A percentile compares a stretch with the other conserved stretches of the same genome.
Conservation (phyloP, 2,797 vertebrate genomes). For the Enteromius radiatus region DNA sequence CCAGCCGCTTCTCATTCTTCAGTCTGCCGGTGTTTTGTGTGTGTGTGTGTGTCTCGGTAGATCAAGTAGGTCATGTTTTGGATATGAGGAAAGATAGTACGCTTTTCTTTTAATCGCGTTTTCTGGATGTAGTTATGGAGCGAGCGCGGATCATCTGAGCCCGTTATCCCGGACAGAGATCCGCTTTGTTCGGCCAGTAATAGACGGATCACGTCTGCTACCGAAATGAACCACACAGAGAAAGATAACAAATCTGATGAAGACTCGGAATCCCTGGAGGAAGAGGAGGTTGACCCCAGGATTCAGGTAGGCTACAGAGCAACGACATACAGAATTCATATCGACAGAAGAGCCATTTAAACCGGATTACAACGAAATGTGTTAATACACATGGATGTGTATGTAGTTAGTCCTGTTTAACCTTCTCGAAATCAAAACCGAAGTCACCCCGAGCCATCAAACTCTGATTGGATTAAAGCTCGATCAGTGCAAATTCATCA, state of each 20-base stretch:
- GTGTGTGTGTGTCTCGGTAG: neutral
- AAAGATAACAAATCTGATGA: conserved; percentile 71
- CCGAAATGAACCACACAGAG: conserved; percentile 74
- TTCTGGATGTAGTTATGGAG: neutral
- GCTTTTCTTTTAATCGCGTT: neutral
- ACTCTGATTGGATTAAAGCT: neutral
- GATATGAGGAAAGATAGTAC: neutral
- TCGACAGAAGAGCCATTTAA: conserved; percentile 8
- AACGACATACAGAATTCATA: neutral
- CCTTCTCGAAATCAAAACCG: neutral
- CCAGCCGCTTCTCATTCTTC: conserved; percentile 1
- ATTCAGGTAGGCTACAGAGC: conserved; percentile 83
- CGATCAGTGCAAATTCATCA: neutral
- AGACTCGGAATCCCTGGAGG: conserved; percentile 72
- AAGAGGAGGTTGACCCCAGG: conserved; percentile 92
- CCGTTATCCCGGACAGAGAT: conserved; percentile 40
- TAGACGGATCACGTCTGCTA: conserved; percentile 14
- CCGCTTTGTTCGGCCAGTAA: conserved; percentile 40
- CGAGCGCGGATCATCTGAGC: conserved; percentile 20
- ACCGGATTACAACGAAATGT: neutral
- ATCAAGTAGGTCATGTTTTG: neutral
- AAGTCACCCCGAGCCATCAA: neutral
- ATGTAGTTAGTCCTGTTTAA: neutral
- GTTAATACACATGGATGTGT: neutral
- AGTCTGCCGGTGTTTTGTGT: conserved; percentile 1